Evolutionary conservation across 2,113 vertebrate species (phyloP), one percentile per base, ranked within the genome.

Genomic region (Benitochromis conjunctus): DNA sequence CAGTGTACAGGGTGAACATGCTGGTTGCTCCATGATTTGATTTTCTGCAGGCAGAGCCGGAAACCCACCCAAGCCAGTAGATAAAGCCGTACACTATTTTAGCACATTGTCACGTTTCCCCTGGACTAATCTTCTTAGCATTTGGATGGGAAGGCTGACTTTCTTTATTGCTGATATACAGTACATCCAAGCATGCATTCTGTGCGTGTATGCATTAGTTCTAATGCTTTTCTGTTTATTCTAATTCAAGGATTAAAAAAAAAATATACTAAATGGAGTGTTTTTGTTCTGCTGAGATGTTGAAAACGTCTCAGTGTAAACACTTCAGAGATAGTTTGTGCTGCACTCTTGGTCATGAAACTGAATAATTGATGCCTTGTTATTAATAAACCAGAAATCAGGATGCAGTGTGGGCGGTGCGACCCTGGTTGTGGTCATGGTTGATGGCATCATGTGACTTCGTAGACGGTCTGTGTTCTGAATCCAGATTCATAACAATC

Each of bases 371-470:
- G 46, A 94, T 90, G 86, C 19, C 8, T 18, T 85, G 77, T 84
- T 88, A 93, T 94, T 89, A 96, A 95, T 95, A 94, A 95, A 94
- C 92, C 83, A 94, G 55, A 91, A 69, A 62, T 16, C 21, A 66
- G 76, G 58, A 78, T 66, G 82, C 58, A 11, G 34, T n/a, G 62
- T 69, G 55, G 80, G 77, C n/a, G 66, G 55, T 87, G 76, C 46
- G 18, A 71, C 71, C 29, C 38, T 69, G 80, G 38, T 29, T 85
- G 81, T 83, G 80, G 88, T 83, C 78, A 79, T 54, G 85, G 60
- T 82, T 92, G 91, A 90, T 90, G 88, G 84, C 71, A 38, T 92
- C 92, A 90, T 82, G 86, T 92, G 94, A 91, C 56, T 53, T 31
- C 26, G 88, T 81, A 48, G 84, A 78, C 3, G 26, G 80, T 62